Evolutionary conservation across 2,888 invertebrate species (phyloP).

Genomic region (Euplexia lucipara): DNA sequence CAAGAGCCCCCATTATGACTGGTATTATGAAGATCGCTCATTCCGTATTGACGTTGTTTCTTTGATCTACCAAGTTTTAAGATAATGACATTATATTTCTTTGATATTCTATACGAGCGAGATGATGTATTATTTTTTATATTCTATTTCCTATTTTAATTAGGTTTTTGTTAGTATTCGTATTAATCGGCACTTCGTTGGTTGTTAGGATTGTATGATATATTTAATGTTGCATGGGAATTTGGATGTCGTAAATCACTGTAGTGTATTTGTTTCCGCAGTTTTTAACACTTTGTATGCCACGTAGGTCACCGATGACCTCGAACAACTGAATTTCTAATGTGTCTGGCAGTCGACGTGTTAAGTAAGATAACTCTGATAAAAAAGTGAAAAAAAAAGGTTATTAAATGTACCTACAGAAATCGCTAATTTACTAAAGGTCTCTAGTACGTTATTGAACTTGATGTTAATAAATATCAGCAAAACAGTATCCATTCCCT

Average conservation of each 20-base stretch:
- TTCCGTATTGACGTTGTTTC: conserved; percentile 80
- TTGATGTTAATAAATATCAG: neutral
- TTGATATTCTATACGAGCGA: conserved; percentile 77
- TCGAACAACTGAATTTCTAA: too few relatives aligned
- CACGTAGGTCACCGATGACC: too few relatives aligned
- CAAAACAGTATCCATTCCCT: neutral
- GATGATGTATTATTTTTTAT: conserved; percentile 68
- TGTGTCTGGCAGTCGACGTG: too few relatives aligned
- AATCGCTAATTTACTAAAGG: too few relatives aligned
- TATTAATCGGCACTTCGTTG: conserved; percentile 45
- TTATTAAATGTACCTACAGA: too few relatives aligned
- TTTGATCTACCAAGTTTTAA: conserved; percentile 81
- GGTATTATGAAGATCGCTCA: conserved; percentile 68
- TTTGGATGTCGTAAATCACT: conserved; percentile 7
- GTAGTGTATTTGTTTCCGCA: too few relatives aligned
- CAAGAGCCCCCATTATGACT: conserved; percentile 68
- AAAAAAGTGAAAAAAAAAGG: too few relatives aligned
- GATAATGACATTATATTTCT: conserved; percentile 86
- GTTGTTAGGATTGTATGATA: conserved; percentile 13
- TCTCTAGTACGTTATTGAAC: neutral
- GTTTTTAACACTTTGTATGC: too few relatives aligned
- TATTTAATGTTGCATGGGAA: conserved; percentile 28
- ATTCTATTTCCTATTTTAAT: conserved; percentile 67
- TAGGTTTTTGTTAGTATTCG: conserved; percentile 58
- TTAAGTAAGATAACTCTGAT: too few relatives aligned